A percentile compares a stretch with the other conserved stretches of the same genome.
phyloP scores from a whole-genome alignment of 2,113 vertebrate species.

The Cyprinus carpio region DNA sequence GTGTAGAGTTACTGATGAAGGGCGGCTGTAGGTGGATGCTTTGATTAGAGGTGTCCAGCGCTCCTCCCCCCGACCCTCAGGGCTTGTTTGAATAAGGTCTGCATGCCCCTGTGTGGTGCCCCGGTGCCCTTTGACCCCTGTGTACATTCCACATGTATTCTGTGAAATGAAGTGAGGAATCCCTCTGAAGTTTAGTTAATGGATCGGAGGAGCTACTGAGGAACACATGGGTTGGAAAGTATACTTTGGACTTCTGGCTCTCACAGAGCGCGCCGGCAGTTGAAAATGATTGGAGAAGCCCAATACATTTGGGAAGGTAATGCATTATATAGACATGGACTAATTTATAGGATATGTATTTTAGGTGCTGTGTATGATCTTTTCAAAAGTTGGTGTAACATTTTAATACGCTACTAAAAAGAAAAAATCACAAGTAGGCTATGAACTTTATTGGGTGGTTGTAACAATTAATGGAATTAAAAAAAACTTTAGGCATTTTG shows the following conservation, averaged over 20 bases:
- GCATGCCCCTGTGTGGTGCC: conserved; percentile 80
- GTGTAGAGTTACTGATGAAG: not conserved
- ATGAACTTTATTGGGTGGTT: not conserved
- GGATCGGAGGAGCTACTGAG: conserved; percentile 51
- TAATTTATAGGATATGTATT: not conserved
- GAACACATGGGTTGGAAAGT: conserved; percentile 27
- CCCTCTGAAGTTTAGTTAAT: conserved; percentile 79
- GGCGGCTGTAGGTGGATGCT: not conserved
- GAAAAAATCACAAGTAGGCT: not conserved
- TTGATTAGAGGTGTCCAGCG: not conserved
- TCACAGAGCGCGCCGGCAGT: not conserved
- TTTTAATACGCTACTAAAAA: not conserved
- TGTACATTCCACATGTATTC: conserved; percentile 82
- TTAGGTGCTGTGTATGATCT: not conserved
- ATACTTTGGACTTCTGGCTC: not conserved
- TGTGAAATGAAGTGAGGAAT: conserved; percentile 76
- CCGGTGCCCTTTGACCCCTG: conserved; percentile 86
- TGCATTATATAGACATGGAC: not conserved
- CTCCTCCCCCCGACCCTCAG: conserved; percentile 65
- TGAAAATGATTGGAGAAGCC: not conserved
- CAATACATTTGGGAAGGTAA: not conserved
- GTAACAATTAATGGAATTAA: not conserved
- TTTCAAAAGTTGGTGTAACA: not conserved
- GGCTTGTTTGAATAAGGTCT: conserved; percentile 88
- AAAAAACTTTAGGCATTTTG: no score